These are phyloP conservation scores for Cochlearius cochlearius DNA, from an alignment of 2,113 vertebrate species.

Conservation along the genomic window DNA sequence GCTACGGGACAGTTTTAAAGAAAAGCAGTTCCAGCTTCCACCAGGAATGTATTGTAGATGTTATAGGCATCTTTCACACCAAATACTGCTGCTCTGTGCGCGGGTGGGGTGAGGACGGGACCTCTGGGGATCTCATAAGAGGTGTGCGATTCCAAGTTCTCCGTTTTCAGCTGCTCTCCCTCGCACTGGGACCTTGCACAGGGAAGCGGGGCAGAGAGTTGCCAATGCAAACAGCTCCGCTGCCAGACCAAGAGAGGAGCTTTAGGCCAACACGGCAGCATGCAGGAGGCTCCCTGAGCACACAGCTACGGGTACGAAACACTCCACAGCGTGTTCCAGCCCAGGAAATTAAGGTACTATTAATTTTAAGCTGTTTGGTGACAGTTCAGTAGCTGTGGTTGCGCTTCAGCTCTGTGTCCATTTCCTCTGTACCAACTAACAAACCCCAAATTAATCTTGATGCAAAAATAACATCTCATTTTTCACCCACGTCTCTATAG, in stretches of 20 bases:
- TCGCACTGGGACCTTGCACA: not conserved
- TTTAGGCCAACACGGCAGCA: not conserved
- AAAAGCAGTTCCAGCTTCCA: not conserved
- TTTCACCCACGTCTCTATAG: rapidly evolving
- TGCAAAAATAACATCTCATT: not conserved
- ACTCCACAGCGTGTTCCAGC: not conserved
- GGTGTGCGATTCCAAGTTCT: not conserved
- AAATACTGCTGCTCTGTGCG: not conserved
- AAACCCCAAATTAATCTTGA: not conserved
- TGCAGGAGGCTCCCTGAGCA: not conserved
- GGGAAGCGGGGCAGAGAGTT: not conserved
- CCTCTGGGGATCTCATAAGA: not conserved
- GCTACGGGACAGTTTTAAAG: not conserved
- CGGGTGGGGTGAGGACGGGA: not conserved
- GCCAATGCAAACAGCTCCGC: not conserved
- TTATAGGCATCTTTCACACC: not conserved
- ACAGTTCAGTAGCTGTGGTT: not conserved
- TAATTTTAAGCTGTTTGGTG: not conserved
- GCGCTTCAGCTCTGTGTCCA: not conserved
- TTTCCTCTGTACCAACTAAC: not conserved
- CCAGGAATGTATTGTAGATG: not conserved
- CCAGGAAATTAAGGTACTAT: not conserved
- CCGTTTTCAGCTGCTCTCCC: not conserved
- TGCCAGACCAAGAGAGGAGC: not conserved
- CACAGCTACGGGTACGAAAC: not conserved